A percentile compares a stretch with the other conserved stretches of the same genome.
Evolutionary conservation across 1,140 invertebrate species (phyloP).

Genomic region (Scaptomyza pallida): DNA sequence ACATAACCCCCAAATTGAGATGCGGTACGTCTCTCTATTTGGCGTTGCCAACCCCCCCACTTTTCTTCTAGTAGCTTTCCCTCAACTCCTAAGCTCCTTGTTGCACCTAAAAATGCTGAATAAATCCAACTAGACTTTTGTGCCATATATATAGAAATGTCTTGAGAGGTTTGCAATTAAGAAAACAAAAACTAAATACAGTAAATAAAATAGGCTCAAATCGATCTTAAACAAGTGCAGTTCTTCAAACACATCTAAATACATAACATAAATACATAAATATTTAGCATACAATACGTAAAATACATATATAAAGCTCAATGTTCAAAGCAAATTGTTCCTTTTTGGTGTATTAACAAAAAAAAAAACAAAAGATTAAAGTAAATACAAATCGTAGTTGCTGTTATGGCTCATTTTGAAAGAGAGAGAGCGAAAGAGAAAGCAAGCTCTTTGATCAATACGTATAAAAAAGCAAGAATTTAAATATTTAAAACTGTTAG

Average conservation of each 20-base stretch:
- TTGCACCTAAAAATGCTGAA: conserved; percentile 42
- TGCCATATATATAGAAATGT: conserved; percentile 68
- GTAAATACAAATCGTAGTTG: conserved; percentile 50
- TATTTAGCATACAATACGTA: conserved; percentile 53
- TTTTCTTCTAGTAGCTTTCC: conserved; percentile 36
- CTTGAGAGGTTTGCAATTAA: conserved; percentile 51
- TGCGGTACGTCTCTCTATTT: conserved; percentile 42
- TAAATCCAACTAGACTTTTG: conserved; percentile 70
- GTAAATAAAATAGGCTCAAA: conserved; percentile 52
- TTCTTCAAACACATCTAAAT: conserved; percentile 44
- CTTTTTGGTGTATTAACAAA: conserved; percentile 76
- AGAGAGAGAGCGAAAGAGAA: background rate
- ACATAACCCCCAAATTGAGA: conserved; percentile 19
- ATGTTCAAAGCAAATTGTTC: conserved; percentile 82
- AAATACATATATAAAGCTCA: conserved; percentile 62
- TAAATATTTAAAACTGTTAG: conserved; percentile 38
- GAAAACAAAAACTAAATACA: conserved; percentile 18
- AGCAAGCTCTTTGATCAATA: conserved; percentile 30
- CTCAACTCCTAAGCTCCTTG: conserved; percentile 30
- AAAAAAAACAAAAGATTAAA: conserved; percentile 36
- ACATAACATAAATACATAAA: conserved; percentile 7
- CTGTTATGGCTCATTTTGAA: conserved; percentile 30
- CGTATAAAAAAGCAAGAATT: conserved; percentile 43
- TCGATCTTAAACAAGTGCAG: conserved; percentile 24
- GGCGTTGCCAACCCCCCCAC: conserved; percentile 59